Evolutionary conservation across 2,113 vertebrate genomes (phyloP).

Genomic region (Brachyhypopomus gauderio): DNA sequence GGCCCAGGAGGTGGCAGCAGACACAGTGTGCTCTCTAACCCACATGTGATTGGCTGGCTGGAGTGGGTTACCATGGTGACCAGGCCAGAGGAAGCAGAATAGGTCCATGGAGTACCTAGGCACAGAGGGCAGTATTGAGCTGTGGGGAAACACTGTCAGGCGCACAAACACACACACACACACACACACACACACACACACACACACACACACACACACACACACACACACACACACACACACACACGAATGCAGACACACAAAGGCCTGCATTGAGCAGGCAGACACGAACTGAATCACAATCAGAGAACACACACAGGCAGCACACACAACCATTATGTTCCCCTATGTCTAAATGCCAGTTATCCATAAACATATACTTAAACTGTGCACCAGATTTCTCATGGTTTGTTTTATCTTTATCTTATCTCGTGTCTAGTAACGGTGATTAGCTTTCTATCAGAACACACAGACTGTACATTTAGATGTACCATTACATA

Average conservation of each 20-base stretch:
- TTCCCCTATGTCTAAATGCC: neutral
- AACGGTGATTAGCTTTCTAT: neutral
- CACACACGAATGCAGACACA: conserved; percentile 57
- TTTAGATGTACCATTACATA: neutral
- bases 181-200: conserved; percentile 55
- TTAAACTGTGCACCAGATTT: neutral
- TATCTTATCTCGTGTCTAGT: neutral
- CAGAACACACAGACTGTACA: neutral
- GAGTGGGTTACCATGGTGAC: conserved; percentile 70
- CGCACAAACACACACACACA: conserved; percentile 34
- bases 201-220: conserved; percentile 59
- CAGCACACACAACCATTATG: conserved; percentile 35
- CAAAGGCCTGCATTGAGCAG: conserved; percentile 74
- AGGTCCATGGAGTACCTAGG: conserved; percentile 55
- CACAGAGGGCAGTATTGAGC: conserved; percentile 78
- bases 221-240: conserved; percentile 34
- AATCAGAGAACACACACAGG: conserved; percentile 57
- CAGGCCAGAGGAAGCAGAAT: conserved; percentile 57
- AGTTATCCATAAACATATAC: neutral
- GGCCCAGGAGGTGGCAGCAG: conserved; percentile 70
- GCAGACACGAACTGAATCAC: conserved; percentile 62
- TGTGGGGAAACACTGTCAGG: conserved; percentile 35
- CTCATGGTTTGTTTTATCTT: neutral
- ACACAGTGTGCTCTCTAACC: conserved; percentile 44
- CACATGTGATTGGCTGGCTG: conserved; percentile 47